Evolutionary conservation across 2,797 vertebrate genomes (phyloP).

Genomic region (Lithobates pipiens): DNA sequence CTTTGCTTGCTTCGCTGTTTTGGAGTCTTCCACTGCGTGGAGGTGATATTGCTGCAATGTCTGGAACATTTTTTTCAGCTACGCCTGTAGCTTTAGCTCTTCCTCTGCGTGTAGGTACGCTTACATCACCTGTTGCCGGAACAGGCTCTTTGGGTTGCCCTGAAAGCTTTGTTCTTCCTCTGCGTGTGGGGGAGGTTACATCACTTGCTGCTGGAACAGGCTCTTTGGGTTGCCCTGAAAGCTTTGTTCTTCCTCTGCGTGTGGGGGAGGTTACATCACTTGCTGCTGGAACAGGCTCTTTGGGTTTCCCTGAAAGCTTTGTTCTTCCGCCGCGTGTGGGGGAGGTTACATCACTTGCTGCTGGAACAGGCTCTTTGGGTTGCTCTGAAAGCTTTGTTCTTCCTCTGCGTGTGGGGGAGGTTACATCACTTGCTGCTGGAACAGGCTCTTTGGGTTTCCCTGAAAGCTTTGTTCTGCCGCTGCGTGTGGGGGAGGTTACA

Average conservation of each 20-base stretch:
- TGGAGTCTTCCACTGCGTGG: neutral
- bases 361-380: too few relatives aligned
- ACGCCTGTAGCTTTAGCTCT: neutral
- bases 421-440: too few relatives aligned
- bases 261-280: neutral
- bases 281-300: neutral
- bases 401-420: too few relatives aligned
- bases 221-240: too few relatives aligned
- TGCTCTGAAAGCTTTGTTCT: too few relatives aligned
- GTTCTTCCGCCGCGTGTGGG: too few relatives aligned
- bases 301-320: too few relatives aligned
- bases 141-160: neutral
- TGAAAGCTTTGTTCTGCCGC: too few relatives aligned
- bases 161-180: neutral
- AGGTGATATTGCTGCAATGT: neutral
- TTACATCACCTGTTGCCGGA: neutral
- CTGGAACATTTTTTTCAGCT: too few relatives aligned
- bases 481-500: too few relatives aligned
- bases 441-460: too few relatives aligned
- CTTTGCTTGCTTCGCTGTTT: neutral
- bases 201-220: neutral
- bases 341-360: too few relatives aligned
- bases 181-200: neutral
- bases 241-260: neutral
- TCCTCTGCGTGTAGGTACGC: neutral